Evolutionary conservation across 2,797 vertebrate species (phyloP).

Genomic region (Lepus oiostolus): DNA sequence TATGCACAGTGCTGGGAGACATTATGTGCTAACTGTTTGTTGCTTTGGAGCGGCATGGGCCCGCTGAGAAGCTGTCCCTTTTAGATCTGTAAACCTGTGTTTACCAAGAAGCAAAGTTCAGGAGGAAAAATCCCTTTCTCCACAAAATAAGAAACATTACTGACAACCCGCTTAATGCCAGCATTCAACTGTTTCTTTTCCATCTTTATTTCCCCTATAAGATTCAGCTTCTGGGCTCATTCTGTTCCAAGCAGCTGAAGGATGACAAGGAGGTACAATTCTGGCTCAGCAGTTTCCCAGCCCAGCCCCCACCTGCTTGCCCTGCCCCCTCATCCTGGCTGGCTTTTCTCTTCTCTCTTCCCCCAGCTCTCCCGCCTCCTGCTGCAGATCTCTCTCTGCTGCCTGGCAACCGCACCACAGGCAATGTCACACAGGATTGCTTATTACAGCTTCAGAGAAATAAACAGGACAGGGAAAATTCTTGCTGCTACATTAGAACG

Average conservation of each 20-base stretch:
- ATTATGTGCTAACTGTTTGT: conserved; percentile 72
- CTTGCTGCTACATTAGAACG: conserved; percentile 70
- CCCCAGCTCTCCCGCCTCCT: conserved; percentile 57
- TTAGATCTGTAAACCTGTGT: conserved; percentile 76
- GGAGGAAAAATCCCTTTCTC: conserved; percentile 65
- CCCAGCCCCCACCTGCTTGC: conserved; percentile 64
- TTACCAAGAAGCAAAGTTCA: conserved; percentile 79
- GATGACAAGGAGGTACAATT: conserved; percentile 1
- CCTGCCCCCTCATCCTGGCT: neutral
- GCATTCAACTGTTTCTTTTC: conserved; percentile 62
- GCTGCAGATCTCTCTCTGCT: conserved; percentile 78
- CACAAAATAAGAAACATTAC: conserved; percentile 78
- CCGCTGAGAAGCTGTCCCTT: conserved; percentile 79
- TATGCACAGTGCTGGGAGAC: conserved; percentile 20
- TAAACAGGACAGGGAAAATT: conserved; percentile 72
- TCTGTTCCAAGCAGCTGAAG: conserved; percentile 61
- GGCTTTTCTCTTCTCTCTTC: neutral
- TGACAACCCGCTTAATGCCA: conserved; percentile 75
- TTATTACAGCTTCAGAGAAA: conserved; percentile 81
- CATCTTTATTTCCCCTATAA: conserved; percentile 58
- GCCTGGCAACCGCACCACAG: conserved; percentile 81
- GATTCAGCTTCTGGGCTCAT: conserved; percentile 70
- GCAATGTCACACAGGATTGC: conserved; percentile 75
- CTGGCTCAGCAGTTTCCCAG: conserved; percentile 82
- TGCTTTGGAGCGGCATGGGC: conserved; percentile 70